Base-by-base conservation (phyloP, 2,797 vertebrate species). In the Betta splendens region DNA sequence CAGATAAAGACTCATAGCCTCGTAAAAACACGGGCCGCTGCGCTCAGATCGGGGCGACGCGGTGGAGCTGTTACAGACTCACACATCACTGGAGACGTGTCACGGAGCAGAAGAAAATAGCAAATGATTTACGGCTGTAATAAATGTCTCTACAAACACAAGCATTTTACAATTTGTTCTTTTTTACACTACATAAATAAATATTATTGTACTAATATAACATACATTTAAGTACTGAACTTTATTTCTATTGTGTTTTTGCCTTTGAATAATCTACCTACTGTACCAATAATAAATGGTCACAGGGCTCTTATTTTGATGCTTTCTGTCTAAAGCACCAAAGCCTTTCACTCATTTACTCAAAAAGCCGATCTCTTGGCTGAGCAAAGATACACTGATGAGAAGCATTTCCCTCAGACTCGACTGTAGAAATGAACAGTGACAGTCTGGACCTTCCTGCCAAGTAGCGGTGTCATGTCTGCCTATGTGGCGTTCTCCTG, bases 381-480 rank as follows among this genome's bases (percentile, higher is more conserved):
- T 87, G 77, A 82, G 64, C 85, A 85, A 84, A 85, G 87, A 85
- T 75, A 70, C 72, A 46, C 52, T 86, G 78, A 87, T 86, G 42
- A 49, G 59, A 75, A 47, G 56, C 9, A 59, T 63, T 77, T 55
- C 65, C 79, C 55, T 89, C 81, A 87, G 64, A 78, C 67, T 39
- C 64, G 50, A 78, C 75, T 53, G 65, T 52, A 58, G 70, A 78
- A 81, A 90, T 89, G 60, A 57, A 70, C 54, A n/a, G 48, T 85
- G 89, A 89, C 89, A 92, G 87, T 72, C 80, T 32, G 75, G 85
- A 80, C 78, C 78, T 80, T 79, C 77, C 83, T 90, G 79, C 85
- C 86, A 86, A 87, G 72, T 70, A 87, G 69, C 73, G 71, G 68
- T 64, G 81, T 84, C 80, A 80, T 72, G 57, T 63, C 79, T 79